Percentiles rank a stretch among this genome's conserved stretches.
These are phyloP conservation scores for Megaceryle alcyon DNA, from an alignment of 2,797 vertebrate genomes.

Conservation along the genomic window DNA sequence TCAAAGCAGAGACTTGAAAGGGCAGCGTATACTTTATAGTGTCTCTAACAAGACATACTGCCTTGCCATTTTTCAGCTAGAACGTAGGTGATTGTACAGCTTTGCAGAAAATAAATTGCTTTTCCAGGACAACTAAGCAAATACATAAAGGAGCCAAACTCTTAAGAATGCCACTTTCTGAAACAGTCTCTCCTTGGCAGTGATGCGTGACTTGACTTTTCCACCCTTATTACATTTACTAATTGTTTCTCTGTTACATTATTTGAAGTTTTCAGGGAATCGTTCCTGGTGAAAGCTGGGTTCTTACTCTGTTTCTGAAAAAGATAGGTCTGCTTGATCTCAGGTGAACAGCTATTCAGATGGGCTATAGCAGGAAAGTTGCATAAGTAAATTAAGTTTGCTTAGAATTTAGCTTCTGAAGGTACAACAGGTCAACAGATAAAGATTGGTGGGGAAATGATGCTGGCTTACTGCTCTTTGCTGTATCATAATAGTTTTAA, in stretches of 20 bases:
- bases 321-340: neutral
- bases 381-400: neutral
- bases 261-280: neutral
- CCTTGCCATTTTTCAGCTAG: slow-evolving; percentile 32
- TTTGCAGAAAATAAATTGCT: slow-evolving; percentile 42
- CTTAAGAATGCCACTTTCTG: neutral
- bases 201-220: neutral
- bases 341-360: neutral
- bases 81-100: slow-evolving; percentile 17
- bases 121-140: neutral
- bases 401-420: neutral
- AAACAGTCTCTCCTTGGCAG: neutral
- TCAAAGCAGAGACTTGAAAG: slow-evolving; percentile 49
- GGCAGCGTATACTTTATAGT: slow-evolving; percentile 18
- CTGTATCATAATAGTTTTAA: neutral
- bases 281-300: neutral
- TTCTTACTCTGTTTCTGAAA: neutral
- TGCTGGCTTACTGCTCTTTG: neutral
- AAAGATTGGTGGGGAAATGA: neutral
- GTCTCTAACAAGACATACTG: slow-evolving; percentile 30
- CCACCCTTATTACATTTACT: neutral
- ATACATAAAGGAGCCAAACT: neutral
- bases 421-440: slow-evolving; percentile 10
- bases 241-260: neutral
- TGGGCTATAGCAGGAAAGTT: neutral